Conservation (phyloP, 2,113 vertebrate genomes). For the Calonectris borealis region DNA sequence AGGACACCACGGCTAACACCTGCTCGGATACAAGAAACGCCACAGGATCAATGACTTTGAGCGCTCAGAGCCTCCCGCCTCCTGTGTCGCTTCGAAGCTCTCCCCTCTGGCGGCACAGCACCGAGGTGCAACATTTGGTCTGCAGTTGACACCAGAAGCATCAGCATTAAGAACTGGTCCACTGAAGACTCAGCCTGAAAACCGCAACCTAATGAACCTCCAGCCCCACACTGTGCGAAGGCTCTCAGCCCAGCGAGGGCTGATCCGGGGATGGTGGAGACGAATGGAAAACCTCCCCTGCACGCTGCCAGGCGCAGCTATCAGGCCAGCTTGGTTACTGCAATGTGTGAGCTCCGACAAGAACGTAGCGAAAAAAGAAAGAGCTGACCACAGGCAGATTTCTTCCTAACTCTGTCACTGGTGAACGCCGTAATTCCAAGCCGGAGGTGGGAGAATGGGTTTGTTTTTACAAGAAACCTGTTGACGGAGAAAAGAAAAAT, state of each 20-base stretch:
- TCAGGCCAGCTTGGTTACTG: neutral
- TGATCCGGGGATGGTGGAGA: neutral
- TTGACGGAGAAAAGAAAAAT: neutral
- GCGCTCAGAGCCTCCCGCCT: neutral
- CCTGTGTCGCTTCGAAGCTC: neutral
- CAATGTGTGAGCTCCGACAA: neutral
- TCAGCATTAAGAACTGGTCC: neutral
- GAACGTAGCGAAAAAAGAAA: neutral
- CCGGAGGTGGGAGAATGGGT: neutral
- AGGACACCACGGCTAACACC: neutral
- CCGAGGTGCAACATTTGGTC: neutral
- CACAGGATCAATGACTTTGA: neutral
- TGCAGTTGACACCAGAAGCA: neutral
- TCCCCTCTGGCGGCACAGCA: neutral
- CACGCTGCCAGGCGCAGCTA: neutral
- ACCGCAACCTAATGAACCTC: neutral
- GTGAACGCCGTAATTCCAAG: neutral
- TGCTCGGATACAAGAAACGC: neutral
- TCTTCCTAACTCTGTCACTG: slow-evolving; percentile 44
- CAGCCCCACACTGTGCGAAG: neutral
- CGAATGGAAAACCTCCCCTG: neutral
- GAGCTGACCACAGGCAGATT: slow-evolving; percentile 36
- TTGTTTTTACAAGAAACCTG: slow-evolving; percentile 44
- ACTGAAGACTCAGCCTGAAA: neutral
- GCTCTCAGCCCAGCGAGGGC: neutral